Evolutionary conservation across 2,888 invertebrate genomes (phyloP).

Genomic region (Chalcosyrphus nemorum): DNA sequence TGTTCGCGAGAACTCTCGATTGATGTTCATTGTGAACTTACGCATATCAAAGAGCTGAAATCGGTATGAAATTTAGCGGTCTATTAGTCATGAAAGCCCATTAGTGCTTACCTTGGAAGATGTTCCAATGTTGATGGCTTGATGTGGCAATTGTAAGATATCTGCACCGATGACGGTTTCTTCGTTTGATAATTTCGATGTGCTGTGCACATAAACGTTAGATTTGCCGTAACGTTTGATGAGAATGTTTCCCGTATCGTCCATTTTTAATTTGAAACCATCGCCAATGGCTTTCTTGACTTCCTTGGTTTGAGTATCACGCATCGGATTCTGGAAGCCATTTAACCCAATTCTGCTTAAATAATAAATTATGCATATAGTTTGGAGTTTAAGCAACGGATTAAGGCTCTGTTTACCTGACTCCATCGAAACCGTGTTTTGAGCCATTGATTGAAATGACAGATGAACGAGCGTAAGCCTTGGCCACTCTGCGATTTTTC

Average conservation of each 20-base stretch:
- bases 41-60: conserved; percentile 87
- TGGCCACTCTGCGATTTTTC: conserved; percentile 96
- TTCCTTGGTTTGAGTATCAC: conserved; percentile 96
- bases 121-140: conserved; percentile 86
- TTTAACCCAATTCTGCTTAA: conserved; percentile 93
- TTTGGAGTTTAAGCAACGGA: background rate
- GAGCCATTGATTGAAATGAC: conserved; percentile 98
- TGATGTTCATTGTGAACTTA: conserved; percentile 87
- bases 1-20: conserved; percentile 86
- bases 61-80: background rate
- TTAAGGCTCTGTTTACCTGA: conserved; percentile 87
- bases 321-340: conserved; percentile 97
- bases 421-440: conserved; percentile 97
- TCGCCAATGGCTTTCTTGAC: conserved; percentile 95
- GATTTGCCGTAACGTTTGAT: conserved; percentile 87
- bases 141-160: conserved; percentile 85
- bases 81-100: no score
- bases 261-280: conserved; percentile 89
- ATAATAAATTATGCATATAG: background rate
- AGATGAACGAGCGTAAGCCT: conserved; percentile 97
- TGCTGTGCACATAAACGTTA: conserved; percentile 86
- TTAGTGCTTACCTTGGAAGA: conserved; percentile 85
- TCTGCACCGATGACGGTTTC: conserved; percentile 87
- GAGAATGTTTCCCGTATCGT: conserved; percentile 87
- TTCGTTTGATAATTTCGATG: conserved; percentile 82